Evolutionary conservation across 2,888 invertebrate genomes (phyloP).

Genomic region (Masnerella sp.): DNA sequence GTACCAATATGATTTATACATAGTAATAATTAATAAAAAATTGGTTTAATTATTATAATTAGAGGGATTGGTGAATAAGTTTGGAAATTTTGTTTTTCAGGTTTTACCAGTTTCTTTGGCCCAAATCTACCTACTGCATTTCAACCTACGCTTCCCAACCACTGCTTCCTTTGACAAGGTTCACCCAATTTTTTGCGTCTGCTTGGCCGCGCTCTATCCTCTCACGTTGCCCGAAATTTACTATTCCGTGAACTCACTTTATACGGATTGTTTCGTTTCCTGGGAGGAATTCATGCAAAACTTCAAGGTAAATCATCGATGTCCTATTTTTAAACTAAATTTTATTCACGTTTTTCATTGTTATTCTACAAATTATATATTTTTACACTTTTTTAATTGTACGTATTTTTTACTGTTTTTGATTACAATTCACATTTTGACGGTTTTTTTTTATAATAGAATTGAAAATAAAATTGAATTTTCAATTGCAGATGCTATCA

Average conservation of each 20-base stretch:
- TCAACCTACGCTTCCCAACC: constrained; percentile 94
- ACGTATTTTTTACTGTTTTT: too few species aligned
- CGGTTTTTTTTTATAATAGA: too few species aligned
- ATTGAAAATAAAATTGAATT: constrained; percentile 5
- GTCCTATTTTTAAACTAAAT: too few species aligned
- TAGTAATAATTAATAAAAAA: too few species aligned
- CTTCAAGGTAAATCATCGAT: constrained; percentile 82
- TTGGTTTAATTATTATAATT: too few species aligned
- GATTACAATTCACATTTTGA: too few species aligned
- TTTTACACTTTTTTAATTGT: too few species aligned
- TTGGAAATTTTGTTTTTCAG: constrained; percentile 62
- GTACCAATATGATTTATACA: too few species aligned
- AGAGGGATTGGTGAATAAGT: not conserved
- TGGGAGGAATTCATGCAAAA: constrained; percentile 95
- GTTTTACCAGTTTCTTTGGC: constrained; percentile 91
- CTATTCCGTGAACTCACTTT: constrained; percentile 93
- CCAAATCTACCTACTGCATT: constrained; percentile 93
- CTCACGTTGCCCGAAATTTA: constrained; percentile 93
- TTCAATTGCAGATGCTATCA: constrained; percentile 81
- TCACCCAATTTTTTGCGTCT: constrained; percentile 91
- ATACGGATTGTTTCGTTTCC: constrained; percentile 87
- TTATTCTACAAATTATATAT: too few species aligned
- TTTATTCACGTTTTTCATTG: too few species aligned
- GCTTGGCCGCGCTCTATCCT: constrained; percentile 94
- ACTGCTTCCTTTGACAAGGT: constrained; percentile 93